Conservation (phyloP, 2,797 vertebrate genomes). For the Phoxinus dragarum region DNA sequence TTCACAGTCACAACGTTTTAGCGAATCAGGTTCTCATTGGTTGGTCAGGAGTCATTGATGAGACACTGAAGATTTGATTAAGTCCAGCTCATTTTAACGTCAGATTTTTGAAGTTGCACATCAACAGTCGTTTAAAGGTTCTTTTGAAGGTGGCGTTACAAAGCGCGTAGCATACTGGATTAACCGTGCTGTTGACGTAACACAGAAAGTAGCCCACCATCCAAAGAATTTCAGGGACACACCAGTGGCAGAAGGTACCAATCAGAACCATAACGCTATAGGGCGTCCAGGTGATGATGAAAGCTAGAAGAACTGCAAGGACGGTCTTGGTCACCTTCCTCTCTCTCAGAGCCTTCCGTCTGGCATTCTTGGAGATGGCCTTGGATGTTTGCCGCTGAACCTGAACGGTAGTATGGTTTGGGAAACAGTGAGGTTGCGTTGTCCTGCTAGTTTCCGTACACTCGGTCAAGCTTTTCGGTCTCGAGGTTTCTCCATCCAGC, state of each 20-base stretch:
- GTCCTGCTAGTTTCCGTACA: neutral
- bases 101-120: slow-evolving; percentile 37
- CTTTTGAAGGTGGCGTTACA: slow-evolving; percentile 91
- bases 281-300: slow-evolving; percentile 91
- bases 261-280: slow-evolving; percentile 91
- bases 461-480: neutral
- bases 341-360: slow-evolving; percentile 84
- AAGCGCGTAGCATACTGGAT: slow-evolving; percentile 91
- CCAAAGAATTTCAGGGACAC: slow-evolving; percentile 83
- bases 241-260: slow-evolving; percentile 85
- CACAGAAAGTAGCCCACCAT: slow-evolving; percentile 89
- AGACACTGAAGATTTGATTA: neutral
- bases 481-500: neutral
- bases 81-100: slow-evolving; percentile 28
- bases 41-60: neutral
- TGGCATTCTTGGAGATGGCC: slow-evolving; percentile 59
- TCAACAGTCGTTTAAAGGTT: slow-evolving; percentile 72
- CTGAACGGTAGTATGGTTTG: neutral
- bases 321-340: slow-evolving; percentile 90
- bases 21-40: neutral
- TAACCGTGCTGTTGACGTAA: slow-evolving; percentile 92
- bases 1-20: neutral
- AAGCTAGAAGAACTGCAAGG: slow-evolving; percentile 88
- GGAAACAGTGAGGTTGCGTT: neutral
- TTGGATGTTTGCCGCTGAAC: neutral